Base-by-base conservation (phyloP, 2,113 vertebrate species). In the Grammomys dolichurus region DNA sequence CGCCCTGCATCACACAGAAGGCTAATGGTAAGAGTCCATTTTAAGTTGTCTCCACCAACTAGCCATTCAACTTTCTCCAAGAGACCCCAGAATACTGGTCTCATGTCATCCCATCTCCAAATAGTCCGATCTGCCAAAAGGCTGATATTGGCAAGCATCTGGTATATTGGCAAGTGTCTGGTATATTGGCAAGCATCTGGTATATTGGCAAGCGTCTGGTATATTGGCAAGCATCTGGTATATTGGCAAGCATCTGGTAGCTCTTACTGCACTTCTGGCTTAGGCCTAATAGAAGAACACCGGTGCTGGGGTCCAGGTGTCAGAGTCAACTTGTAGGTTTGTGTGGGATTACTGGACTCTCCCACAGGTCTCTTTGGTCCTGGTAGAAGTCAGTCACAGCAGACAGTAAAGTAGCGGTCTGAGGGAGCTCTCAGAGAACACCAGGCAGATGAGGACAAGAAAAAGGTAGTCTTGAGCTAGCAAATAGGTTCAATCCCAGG, bases 341-440 rank as follows among this genome's bases (percentile, higher is more conserved):
- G 7, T 36, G 7, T 0, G 58, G 54, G 24, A n/a, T 2, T 98
- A 98, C 54, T 98, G 98, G 20, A 98, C 98, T 96, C 98, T 98
- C 98, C 90, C 99, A 99, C 60, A 96, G 96, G 81, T 99, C 99
- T 94, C 98, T 98, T 22, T 94, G n/a, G 0, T 89, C 65, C 46
- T 58, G 67, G 46, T 54, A 36, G 86, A 97, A 96, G 63, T 95
- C 63, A 0, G 36, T n/a, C 77, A 72, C 76, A 91, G 96, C 88
- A 93, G 65, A 80, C 94, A 84, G 90, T 87, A 96, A 17, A 94
- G 72, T 11, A 97, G 2, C 0, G 70, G 93, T 31, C 92, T 92
- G 65, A 95, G 93, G 85, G 89, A 92, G 58, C 95, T 97, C 90
- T 78, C 96, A 51, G 78, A 31, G 10, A 78, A 89, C 1, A 72